Percentiles rank a stretch among this genome's conserved stretches.
These are phyloP conservation scores for Calidris pugnax DNA, from an alignment of 2,113 vertebrate genomes.

Conservation along the genomic window DNA sequence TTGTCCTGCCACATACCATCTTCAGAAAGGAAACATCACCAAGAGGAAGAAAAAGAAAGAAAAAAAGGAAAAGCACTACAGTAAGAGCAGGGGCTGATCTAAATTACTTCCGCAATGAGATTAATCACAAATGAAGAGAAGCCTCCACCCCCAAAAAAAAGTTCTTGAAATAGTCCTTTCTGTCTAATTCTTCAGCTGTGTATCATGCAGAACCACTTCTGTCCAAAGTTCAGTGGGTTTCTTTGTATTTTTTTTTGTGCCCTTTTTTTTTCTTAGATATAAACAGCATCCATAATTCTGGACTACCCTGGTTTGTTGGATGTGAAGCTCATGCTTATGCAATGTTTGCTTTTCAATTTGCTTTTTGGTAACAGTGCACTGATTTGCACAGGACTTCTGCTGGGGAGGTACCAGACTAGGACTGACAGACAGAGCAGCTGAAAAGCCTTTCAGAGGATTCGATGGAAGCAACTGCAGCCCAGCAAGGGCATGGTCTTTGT, in stretches of 20 bases:
- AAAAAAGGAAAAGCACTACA: not conserved
- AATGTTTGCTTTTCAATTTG: not conserved
- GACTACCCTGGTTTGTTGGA: not conserved
- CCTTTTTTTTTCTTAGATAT: not conserved
- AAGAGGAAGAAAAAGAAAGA: not conserved
- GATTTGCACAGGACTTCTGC: not conserved
- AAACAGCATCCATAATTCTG: not conserved
- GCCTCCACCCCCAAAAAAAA: no score
- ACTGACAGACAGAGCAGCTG: not conserved
- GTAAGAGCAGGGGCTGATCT: not conserved
- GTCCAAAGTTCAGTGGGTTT: not conserved
- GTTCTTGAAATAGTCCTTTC: not conserved
- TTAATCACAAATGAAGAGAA: not conserved
- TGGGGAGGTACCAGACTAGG: not conserved
- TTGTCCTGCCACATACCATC: not conserved
- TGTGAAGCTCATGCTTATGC: not conserved
- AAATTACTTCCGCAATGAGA: not conserved
- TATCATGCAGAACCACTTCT: not conserved
- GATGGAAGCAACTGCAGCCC: not conserved
- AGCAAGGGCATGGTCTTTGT: not conserved
- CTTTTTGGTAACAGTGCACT: not conserved
- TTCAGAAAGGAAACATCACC: not conserved
- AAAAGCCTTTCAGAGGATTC: not conserved
- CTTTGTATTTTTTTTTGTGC: not conserved
- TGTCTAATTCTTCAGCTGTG: not conserved